Percentiles rank a stretch among this genome's conserved stretches.
These are phyloP conservation scores for Hydra vulgaris DNA, from an alignment of 30 jellyfish, hydroid and myxozoan genomes.

Conservation along the genomic window DNA sequence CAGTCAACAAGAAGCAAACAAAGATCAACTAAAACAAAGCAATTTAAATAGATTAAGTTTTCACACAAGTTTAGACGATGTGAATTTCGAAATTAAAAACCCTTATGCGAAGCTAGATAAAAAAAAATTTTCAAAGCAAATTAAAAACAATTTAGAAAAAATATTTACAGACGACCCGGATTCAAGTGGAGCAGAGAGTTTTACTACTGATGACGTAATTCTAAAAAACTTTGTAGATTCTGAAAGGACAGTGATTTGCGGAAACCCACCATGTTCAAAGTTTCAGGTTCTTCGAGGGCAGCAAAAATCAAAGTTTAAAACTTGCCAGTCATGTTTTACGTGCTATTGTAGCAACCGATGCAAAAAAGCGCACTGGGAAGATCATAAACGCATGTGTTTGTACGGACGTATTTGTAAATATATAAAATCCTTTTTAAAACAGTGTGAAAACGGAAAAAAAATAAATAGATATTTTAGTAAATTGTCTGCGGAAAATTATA, in stretches of 20 bases:
- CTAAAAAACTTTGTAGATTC: constrained; percentile 1
- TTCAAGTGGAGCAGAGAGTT: constrained; percentile 55
- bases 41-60: no score
- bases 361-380: constrained; percentile 83
- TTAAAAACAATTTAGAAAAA: not conserved
- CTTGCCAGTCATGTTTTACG: constrained; percentile 95
- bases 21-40: no score
- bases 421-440: constrained; percentile 67
- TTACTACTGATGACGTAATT: constrained; percentile 45
- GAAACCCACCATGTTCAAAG: constrained; percentile 60
- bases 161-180: constrained; percentile 15
- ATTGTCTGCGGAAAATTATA: constrained; percentile 42
- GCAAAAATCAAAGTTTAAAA: constrained; percentile 48
- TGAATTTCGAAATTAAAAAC: no score
- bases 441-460: constrained; percentile 56
- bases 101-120: no score
- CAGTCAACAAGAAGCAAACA: no score
- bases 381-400: constrained; percentile 62
- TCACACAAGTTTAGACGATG: no score
- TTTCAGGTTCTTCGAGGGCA: constrained; percentile 49
- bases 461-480: constrained; percentile 32
- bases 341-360: constrained; percentile 87
- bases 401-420: constrained; percentile 76
- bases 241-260: constrained; percentile 48
- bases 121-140: no score